Percentiles rank a stretch among this genome's conserved stretches.
Conservation (phyloP, 2,888 invertebrate genomes). For the Ectobius pallidus region DNA sequence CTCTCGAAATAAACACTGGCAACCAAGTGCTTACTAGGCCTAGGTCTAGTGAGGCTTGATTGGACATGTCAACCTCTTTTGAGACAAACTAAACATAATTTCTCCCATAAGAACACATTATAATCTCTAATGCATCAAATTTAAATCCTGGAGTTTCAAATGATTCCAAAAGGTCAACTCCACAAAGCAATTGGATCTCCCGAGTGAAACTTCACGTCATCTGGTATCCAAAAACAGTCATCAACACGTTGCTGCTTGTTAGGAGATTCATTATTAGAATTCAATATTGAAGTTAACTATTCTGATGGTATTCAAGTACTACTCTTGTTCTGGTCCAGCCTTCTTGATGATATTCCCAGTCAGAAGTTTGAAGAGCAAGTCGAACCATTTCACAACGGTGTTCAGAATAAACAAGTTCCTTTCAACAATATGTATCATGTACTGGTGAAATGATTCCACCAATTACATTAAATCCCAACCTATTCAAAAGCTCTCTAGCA, state of each 20-base stretch:
- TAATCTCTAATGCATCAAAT: too few species aligned
- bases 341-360: conserved; percentile 86
- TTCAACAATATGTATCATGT: conserved; percentile 91
- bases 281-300: conserved; percentile 61
- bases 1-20: too few species aligned
- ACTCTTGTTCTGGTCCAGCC: conserved; percentile 81
- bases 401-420: conserved; percentile 75
- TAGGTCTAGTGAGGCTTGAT: too few species aligned
- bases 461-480: conserved; percentile 75
- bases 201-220: conserved; percentile 56
- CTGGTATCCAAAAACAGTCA: conserved; percentile 64
- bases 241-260: conserved; percentile 46
- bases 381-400: conserved; percentile 85
- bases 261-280: conserved; percentile 53
- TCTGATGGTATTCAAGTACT: conserved; percentile 78
- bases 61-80: too few species aligned
- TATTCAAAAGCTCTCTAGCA: conserved; percentile 84
- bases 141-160: conserved; percentile 90
- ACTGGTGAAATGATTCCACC: conserved; percentile 96
- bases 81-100: too few species aligned
- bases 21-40: too few species aligned
- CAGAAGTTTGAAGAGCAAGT: conserved; percentile 75
- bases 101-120: too few species aligned
- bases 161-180: conserved; percentile 91
- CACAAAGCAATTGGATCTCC: conserved; percentile 75